Evolutionary conservation across 92 coral and sea anemone genomes (phyloP).

Genomic region (Muricea muricata): DNA sequence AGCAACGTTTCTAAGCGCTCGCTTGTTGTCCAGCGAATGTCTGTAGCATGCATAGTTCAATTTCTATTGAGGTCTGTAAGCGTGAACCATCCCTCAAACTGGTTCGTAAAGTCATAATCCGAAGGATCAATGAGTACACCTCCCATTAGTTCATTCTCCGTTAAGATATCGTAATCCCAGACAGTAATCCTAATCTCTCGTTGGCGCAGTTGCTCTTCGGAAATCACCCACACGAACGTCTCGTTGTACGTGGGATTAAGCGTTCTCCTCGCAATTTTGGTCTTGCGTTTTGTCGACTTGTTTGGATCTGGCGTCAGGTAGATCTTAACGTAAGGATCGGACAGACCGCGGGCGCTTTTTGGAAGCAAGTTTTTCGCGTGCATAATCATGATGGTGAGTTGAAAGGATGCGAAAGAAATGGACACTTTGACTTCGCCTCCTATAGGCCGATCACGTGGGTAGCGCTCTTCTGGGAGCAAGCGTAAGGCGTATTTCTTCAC

Average conservation of each 20-base stretch:
- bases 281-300: conserved; percentile 93
- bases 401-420: conserved; percentile 73
- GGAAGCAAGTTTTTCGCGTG: conserved; percentile 90
- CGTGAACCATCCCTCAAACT: conserved; percentile 75
- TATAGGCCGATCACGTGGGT: conserved; percentile 76
- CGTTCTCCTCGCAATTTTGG: conserved; percentile 89
- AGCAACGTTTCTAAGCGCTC: no score
- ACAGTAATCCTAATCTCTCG: conserved; percentile 90
- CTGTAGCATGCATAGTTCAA: neutral
- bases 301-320: conserved; percentile 93
- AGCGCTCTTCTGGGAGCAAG: conserved; percentile 88
- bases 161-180: conserved; percentile 92
- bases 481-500: conserved; percentile 79
- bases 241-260: conserved; percentile 97
- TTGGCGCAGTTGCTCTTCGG: conserved; percentile 69
- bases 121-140: conserved; percentile 88
- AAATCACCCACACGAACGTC: conserved; percentile 75
- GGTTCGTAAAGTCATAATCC: conserved; percentile 71
- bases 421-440: conserved; percentile 81
- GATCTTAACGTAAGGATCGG: conserved; percentile 97
- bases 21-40: neutral
- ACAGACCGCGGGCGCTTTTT: conserved; percentile 73
- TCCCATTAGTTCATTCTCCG: conserved; percentile 95
- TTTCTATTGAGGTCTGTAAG: conserved; percentile 75
- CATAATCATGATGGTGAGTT: conserved; percentile 92